Conservation (phyloP, 2,888 invertebrate species). For the Clanis bilineata region DNA sequence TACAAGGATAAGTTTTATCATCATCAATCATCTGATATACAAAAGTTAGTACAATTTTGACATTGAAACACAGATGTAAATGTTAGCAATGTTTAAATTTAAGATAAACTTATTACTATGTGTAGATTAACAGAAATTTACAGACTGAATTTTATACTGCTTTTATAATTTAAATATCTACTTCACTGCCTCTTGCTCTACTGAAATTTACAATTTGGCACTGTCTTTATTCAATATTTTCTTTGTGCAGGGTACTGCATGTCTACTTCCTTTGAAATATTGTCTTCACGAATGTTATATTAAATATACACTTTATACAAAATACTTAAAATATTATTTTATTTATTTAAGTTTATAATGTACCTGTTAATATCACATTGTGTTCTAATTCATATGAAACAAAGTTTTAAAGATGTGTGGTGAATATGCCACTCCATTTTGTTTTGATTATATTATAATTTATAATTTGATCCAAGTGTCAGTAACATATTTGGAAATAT, state of each 20-base stretch:
- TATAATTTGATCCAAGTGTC: background rate
- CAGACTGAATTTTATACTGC: slow-evolving; percentile 36
- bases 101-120: slow-evolving; percentile 17
- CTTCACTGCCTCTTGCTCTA: background rate
- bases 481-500: slow-evolving; percentile 32
- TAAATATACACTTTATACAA: slow-evolving; percentile 13
- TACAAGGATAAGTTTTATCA: slow-evolving; percentile 29
- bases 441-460: background rate
- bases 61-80: background rate
- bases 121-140: slow-evolving; percentile 28
- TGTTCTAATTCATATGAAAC: slow-evolving; percentile 1
- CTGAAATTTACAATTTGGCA: background rate
- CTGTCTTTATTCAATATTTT: background rate
- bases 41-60: slow-evolving; percentile 4
- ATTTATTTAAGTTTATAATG: slow-evolving; percentile 13
- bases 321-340: background rate
- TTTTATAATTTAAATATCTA: slow-evolving; percentile 7
- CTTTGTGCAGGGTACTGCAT: slow-evolving; percentile 6
- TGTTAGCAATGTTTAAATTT: background rate
- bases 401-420: slow-evolving; percentile 20
- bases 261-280: background rate
- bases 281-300: slow-evolving; percentile 10
- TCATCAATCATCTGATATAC: slow-evolving; percentile 16
- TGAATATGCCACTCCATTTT: background rate
- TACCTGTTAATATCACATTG: slow-evolving; percentile 12